phyloP scores from a whole-genome alignment of 1,140 invertebrate species.

The Lordiphosa mommai region DNA sequence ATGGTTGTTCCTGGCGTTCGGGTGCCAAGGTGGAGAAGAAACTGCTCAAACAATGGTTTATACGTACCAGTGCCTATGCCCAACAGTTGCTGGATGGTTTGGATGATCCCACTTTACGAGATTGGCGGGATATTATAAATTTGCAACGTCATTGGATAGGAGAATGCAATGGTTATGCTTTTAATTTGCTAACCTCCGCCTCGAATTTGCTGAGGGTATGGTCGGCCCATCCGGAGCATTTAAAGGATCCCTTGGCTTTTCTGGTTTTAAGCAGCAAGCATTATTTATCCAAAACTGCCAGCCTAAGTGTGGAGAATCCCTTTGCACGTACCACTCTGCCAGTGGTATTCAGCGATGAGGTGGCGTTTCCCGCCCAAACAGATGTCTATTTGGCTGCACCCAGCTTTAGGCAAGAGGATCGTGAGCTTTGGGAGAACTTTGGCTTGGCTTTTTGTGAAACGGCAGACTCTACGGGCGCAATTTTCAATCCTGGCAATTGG shows the following conservation, averaged over 20 bases:
- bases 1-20: conserved; percentile 97
- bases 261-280: conserved; percentile 82
- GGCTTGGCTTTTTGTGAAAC: conserved; percentile 23
- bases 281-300: conserved; percentile 80
- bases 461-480: conserved; percentile 29
- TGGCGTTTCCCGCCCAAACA: conserved; percentile 82
- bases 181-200: conserved; percentile 80
- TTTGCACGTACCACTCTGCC: conserved; percentile 85
- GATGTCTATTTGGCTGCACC: conserved; percentile 87
- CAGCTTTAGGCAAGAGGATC: conserved; percentile 80
- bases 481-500: conserved; percentile 54
- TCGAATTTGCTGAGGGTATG: conserved; percentile 84
- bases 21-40: conserved; percentile 96
- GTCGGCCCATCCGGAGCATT: conserved; percentile 88
- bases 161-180: conserved; percentile 93
- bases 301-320: conserved; percentile 86
- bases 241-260: conserved; percentile 85
- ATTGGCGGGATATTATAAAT: conserved; percentile 92
- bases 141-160: conserved; percentile 98
- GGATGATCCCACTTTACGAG: conserved; percentile 84
- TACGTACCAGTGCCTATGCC: conserved; percentile 94
- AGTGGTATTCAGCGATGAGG: conserved; percentile 83
- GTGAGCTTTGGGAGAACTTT: conserved; percentile 81
- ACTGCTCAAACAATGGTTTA: conserved; percentile 96
- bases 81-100: conserved; percentile 89